phyloP scores from a whole-genome alignment of 53 echinoderm and acorn worm species.

The Pentamera pediparva region DNA sequence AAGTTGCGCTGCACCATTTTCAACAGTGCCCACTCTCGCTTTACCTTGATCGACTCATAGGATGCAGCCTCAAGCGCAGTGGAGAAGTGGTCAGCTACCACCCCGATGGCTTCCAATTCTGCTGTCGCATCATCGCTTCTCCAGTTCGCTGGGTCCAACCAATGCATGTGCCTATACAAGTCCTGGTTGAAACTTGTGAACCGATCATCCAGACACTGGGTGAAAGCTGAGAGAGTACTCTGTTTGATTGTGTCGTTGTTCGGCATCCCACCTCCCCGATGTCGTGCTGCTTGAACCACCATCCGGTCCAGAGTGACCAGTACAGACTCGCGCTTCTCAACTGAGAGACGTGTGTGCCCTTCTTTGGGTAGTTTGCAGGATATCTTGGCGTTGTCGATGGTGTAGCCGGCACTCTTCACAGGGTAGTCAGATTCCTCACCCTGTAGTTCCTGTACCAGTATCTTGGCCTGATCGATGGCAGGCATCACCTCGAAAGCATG shows the following conservation, averaged over 20 bases:
- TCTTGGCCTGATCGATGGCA: constrained; percentile 22
- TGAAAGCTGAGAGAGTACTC: constrained; percentile 16
- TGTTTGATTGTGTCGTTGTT: background rate
- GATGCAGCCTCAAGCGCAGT: constrained; percentile 25
- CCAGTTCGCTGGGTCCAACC: constrained; percentile 55
- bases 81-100: constrained; percentile 24
- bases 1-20: background rate
- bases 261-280: background rate
- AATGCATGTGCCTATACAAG: constrained; percentile 41
- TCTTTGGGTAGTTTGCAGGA: constrained; percentile 16
- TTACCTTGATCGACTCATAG: constrained; percentile 5
- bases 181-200: constrained; percentile 30
- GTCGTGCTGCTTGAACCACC: background rate
- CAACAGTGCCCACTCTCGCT: constrained; percentile 24
- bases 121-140: constrained; percentile 13
- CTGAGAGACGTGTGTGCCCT: constrained; percentile 15
- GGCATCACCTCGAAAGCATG: constrained; percentile 33
- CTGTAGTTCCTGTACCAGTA: constrained; percentile 20
- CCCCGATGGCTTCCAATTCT: constrained; percentile 23
- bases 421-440: constrained; percentile 2
- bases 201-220: constrained; percentile 22
- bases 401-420: constrained; percentile 39
- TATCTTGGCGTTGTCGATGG: background rate
- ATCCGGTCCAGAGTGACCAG: constrained; percentile 26
- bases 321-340: constrained; percentile 13